Percentiles rank a stretch among this genome's conserved stretches.
Conservation (phyloP, 2,113 vertebrate species). For the Neolamprologus hecqui region DNA sequence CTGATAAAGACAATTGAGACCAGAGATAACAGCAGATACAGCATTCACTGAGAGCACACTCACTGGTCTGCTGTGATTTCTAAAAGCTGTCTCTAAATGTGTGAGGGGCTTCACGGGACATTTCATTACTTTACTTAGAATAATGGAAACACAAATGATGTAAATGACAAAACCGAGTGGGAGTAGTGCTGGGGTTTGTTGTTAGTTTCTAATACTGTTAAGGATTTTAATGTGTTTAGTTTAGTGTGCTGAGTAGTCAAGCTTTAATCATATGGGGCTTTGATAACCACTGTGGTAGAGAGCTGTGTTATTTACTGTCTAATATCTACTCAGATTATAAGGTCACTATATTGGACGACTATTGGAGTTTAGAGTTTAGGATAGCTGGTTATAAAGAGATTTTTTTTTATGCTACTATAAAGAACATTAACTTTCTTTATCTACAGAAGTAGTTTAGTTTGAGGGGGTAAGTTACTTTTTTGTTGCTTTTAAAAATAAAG, state of each 20-base stretch:
- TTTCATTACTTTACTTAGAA: neutral
- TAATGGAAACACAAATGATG: neutral
- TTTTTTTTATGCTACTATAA: neutral
- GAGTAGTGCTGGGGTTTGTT: neutral
- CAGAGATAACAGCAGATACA: slow-evolving; percentile 63
- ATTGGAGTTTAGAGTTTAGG: neutral
- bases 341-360: neutral
- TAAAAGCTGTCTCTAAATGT: neutral
- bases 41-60: slow-evolving; percentile 29
- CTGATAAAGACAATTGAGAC: slow-evolving; percentile 73
- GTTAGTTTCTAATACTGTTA: neutral
- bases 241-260: fast-evolving
- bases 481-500: neutral
- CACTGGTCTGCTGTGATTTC: neutral
- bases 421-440: neutral
- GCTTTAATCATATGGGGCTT: neutral
- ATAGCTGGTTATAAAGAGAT: neutral
- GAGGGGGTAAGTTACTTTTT: neutral
- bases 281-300: neutral
- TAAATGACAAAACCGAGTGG: neutral
- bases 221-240: neutral
- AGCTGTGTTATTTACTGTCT: neutral
- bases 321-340: neutral
- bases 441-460: neutral
- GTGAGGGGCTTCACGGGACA: neutral